Evolutionary conservation across 2,888 invertebrate genomes (phyloP), one percentile per base, ranked within the genome.

Genomic region (Trissolcus brochymenae): DNA sequence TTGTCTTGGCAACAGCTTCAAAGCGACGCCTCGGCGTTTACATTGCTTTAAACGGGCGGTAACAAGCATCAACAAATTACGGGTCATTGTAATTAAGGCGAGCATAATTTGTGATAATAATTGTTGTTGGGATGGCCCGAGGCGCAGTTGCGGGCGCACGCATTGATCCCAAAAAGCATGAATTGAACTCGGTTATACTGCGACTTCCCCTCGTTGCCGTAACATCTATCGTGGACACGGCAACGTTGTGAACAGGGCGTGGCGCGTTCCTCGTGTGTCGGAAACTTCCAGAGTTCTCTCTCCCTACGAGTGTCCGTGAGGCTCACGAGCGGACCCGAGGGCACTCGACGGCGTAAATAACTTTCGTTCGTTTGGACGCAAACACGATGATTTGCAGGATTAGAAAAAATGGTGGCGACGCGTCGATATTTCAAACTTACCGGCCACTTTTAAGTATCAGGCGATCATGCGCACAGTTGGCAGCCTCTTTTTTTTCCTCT

Each of bases 201-300:
- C 59, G 64, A 60, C 75, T 75, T 71, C 68, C 78, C 75, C 71
- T 78, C 70, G 78, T 68, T 68, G 73, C 70, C 66, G 79, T 70
- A 76, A 76, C 81, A 80, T 82, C 82, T 81, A 82, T 83, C 79
- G 81, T 78, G 82, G 81, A 83, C 82, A 83, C 83, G 83, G 84
- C 83, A 83, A 84, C 82, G 80, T 84, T 80, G 84, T 82, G 79
- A 81, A 76, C 82, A 84, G 83, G 84, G 82, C 82, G 83, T 83
- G 83, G 82, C 83, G 82, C 78, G 79, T 71, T 68, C 55, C 64
- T 72, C 75, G 71, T 73, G 76, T 70, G 73, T 70, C 54, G 66
- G 79, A 76, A 79, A 79, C 76, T 76, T 76, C 73, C 66, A 70
- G 73, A 73, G 73, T 59, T 73, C 70, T 59, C 40, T 73, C 70